These are phyloP conservation scores for Myiotriccus ornatus DNA, from an alignment of 2,797 vertebrate genomes.

Conservation along the genomic window DNA sequence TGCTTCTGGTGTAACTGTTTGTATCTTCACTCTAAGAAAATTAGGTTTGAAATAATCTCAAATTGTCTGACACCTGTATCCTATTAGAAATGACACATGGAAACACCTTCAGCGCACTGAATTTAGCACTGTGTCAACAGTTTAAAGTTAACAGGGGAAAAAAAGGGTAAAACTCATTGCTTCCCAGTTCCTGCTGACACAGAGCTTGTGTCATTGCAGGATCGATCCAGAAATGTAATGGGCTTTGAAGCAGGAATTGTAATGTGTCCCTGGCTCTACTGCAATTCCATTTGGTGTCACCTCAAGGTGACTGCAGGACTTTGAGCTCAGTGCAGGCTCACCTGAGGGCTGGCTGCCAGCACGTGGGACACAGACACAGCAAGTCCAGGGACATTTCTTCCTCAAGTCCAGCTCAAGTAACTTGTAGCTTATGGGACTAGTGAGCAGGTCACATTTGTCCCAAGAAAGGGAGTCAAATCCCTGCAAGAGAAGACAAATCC, in stretches of 20 bases:
- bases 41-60: constrained; percentile 71
- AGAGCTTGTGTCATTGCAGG: neutral
- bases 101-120: constrained; percentile 56
- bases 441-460: neutral
- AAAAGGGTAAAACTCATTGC: constrained; percentile 20
- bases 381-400: neutral
- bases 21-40: constrained; percentile 64
- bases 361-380: rapidly evolving
- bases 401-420: neutral
- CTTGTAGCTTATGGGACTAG: neutral
- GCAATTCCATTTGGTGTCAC: neutral
- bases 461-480: neutral
- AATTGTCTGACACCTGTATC: constrained; percentile 68
- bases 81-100: constrained; percentile 70
- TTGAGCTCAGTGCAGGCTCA: neutral
- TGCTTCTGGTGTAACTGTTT: constrained; percentile 65
- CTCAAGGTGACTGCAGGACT: neutral
- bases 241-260: neutral
- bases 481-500: neutral
- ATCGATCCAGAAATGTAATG: neutral
- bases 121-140: constrained; percentile 67
- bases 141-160: constrained; percentile 43
- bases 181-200: constrained; percentile 23
- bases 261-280: neutral
- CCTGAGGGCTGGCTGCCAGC: neutral